phyloP scores from a whole-genome alignment of 2,797 vertebrate genomes.

The Netta rufina region DNA sequence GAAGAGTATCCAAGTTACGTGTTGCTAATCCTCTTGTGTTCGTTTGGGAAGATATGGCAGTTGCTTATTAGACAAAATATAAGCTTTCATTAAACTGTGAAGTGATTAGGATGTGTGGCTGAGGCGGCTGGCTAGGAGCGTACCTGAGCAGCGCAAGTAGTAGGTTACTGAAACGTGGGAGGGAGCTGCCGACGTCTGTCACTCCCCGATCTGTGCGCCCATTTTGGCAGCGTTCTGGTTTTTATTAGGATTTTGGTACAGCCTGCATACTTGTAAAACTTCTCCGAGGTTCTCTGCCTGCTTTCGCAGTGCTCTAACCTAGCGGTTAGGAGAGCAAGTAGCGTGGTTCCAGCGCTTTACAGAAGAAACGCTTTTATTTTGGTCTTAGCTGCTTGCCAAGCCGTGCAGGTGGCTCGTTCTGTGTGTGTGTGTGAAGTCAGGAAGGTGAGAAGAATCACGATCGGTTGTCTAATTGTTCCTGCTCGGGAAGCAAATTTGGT shows the following conservation, averaged over 20 bases:
- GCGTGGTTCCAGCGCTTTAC: neutral
- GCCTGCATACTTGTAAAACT: neutral
- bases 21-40: neutral
- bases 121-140: neutral
- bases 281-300: neutral
- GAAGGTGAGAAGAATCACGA: neutral
- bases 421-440: neutral
- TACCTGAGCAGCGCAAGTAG: neutral
- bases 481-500: neutral
- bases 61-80: neutral
- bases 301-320: neutral
- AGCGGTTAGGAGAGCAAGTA: neutral
- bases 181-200: neutral
- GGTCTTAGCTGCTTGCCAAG: neutral
- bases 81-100: neutral
- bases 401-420: neutral
- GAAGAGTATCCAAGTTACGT: neutral
- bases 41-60: rapidly evolving
- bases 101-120: neutral
- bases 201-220: neutral
- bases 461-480: rapidly evolving
- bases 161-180: rapidly evolving
- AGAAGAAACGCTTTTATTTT: neutral
- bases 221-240: neutral
- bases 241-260: neutral